Conservation (phyloP, 2,797 vertebrate genomes). For the Siniperca undulata region DNA sequence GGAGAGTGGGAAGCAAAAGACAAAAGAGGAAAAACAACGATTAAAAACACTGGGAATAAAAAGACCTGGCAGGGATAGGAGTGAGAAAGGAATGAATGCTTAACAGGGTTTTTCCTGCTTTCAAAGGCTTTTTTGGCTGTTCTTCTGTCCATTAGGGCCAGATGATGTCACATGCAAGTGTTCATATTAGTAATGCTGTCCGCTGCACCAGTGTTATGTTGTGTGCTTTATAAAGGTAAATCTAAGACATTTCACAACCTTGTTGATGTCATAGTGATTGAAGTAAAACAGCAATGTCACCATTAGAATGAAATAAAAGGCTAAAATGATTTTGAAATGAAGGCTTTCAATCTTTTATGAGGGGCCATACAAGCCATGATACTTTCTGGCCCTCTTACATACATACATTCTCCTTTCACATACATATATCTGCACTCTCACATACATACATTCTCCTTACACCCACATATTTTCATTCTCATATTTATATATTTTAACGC, state of each 20-base stretch:
- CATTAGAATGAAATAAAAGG: constrained; percentile 15
- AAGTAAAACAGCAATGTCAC: constrained; percentile 10
- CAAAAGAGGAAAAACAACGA: constrained; percentile 58
- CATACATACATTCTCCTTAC: no score
- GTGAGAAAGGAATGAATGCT: constrained; percentile 48
- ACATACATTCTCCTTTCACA: no score
- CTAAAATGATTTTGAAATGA: constrained; percentile 11
- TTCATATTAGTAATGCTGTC: constrained; percentile 40
- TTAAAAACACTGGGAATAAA: constrained; percentile 50
- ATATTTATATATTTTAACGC: no score
- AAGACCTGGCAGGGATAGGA: constrained; percentile 40
- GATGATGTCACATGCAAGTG: constrained; percentile 61
- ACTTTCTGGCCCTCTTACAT: no score
- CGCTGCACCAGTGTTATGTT: background rate
- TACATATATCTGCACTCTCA: no score
- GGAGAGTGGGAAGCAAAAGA: constrained; percentile 53
- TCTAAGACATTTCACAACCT: constrained; percentile 24
- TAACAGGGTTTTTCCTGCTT: constrained; percentile 52
- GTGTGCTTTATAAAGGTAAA: constrained; percentile 40
- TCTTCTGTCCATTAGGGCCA: constrained; percentile 32
- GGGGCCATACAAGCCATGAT: no score
- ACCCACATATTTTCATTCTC: no score
- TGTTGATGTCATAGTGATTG: constrained; percentile 24
- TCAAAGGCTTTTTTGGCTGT: constrained; percentile 33
- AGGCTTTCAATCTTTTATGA: background rate